Base-by-base conservation (phyloP, 2,888 invertebrate genomes). In the Sarcophaga variegata region DNA sequence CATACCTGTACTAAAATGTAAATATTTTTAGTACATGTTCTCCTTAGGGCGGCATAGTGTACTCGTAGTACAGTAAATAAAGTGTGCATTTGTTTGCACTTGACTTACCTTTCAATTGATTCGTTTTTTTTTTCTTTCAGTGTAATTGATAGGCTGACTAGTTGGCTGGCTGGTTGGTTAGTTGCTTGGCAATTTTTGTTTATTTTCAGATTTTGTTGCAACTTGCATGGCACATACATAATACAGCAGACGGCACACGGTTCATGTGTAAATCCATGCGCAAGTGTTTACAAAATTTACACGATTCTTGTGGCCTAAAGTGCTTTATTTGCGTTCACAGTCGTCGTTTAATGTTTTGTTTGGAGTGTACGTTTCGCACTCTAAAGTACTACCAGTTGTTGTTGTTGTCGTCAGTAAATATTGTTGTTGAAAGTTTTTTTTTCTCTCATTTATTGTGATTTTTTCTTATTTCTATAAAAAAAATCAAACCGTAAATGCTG, bases 301-400 rank as follows among this genome's bases (percentile, higher is more conserved):
- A 85, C 81, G 66, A 72, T 64, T 81, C 85, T 81, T 85, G 59
- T 81, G 85, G 71, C 59, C 67, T 72, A 70, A 74, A 70, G 79
- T 75, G 71, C 72, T 76, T 74, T 75, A 71, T 85, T 80, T 82
- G 78, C 81, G 81, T 83, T 69, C 77, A 83, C 81, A 37, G 37
- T 37, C 37, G 37, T 37, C 37, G 8, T 37, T 37, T 37, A 71
- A 81, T 14, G 77, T 88, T 81, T 85, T 79, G 37, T 37, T 37
- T 37, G 37, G 67, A 71, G 66, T 70, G 25, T 54, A 54, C 12
- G 17, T 54, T 54, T 54, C 54, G 17, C 54, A 54, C 54, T 54
- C 17, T 17, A 54, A 17, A 54, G 17, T 54, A 37, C 37, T 37
- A 37, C 37, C 37, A 37, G 69, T 81, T 63, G 27, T 66, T 67